phyloP scores from a whole-genome alignment of 1,140 invertebrate species.

The Palaemon carinicauda region DNA sequence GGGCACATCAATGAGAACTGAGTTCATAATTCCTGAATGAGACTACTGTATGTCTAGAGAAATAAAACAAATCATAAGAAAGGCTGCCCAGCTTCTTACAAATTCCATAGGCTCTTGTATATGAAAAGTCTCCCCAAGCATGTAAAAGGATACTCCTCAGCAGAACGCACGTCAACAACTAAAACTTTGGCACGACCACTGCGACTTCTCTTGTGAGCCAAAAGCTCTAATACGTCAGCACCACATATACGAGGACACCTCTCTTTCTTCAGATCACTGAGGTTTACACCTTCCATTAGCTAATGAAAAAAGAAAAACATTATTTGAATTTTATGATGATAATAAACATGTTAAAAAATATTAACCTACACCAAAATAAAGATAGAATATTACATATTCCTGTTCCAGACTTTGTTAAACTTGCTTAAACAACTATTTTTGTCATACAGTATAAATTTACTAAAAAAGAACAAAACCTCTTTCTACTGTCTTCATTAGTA shows the following conservation, averaged over 20 bases:
- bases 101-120: too few relatives aligned
- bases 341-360: background rate
- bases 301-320: slow-evolving; percentile 63
- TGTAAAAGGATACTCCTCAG: slow-evolving; percentile 73
- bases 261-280: slow-evolving; percentile 76
- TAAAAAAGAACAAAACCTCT: too few relatives aligned
- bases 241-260: slow-evolving; percentile 83
- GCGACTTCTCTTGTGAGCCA: slow-evolving; percentile 68
- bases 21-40: background rate
- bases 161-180: slow-evolving; percentile 79
- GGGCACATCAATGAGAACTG: too few relatives aligned
- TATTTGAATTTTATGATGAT: background rate
- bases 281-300: slow-evolving; percentile 76
- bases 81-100: background rate
- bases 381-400: background rate
- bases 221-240: slow-evolving; percentile 81
- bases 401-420: too few relatives aligned
- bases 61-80: background rate
- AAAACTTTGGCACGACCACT: slow-evolving; percentile 73
- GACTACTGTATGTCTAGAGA: slow-evolving; percentile 29
- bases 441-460: too few relatives aligned
- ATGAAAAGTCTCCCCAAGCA: background rate
- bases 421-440: too few relatives aligned
- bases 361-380: background rate
- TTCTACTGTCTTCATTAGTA: too few relatives aligned